Percentiles rank a stretch among this genome's conserved stretches.
Evolutionary conservation across 1,140 invertebrate species (phyloP).

Genomic region (Onthophagus taurus): DNA sequence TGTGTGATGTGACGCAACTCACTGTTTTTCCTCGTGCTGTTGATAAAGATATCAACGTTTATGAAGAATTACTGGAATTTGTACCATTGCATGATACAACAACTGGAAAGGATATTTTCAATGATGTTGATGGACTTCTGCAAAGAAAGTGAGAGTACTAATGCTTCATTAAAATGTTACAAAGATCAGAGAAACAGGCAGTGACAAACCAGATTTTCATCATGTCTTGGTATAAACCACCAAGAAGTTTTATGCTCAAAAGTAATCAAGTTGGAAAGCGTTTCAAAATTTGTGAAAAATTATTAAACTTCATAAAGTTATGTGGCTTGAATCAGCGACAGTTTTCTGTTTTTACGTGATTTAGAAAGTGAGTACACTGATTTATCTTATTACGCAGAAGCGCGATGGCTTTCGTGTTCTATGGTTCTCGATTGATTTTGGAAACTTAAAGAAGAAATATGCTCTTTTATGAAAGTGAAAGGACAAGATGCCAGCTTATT

Average conservation of each 20-base stretch:
- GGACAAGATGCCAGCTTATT: slow-evolving; percentile 11
- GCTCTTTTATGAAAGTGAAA: slow-evolving; percentile 14
- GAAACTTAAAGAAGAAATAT: slow-evolving; percentile 17
- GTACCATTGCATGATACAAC: slow-evolving; percentile 11
- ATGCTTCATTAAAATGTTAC: slow-evolving; percentile 5
- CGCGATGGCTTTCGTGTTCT: slow-evolving; percentile 16
- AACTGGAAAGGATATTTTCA: slow-evolving; percentile 14
- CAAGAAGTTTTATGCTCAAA: slow-evolving; percentile 10
- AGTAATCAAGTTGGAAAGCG: slow-evolving; percentile 13
- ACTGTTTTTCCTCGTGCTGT: slow-evolving; percentile 8
- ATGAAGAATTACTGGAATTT: slow-evolving; percentile 14
- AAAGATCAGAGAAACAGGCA: too few relatives aligned
- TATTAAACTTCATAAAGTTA: slow-evolving; percentile 15
- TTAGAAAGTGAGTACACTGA: slow-evolving; percentile 13
- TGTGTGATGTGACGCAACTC: slow-evolving; percentile 9
- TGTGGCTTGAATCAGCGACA: slow-evolving; percentile 15
- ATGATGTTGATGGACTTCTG: slow-evolving; percentile 14
- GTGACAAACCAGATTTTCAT: background rate
- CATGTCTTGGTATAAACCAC: background rate
- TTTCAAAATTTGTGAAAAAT: slow-evolving; percentile 11
- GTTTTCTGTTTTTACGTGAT: slow-evolving; percentile 14
- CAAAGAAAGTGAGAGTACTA: slow-evolving; percentile 9
- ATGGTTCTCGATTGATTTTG: slow-evolving; percentile 17
- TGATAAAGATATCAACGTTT: slow-evolving; percentile 10
- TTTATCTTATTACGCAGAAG: slow-evolving; percentile 15